phyloP scores from a whole-genome alignment of 2,888 invertebrate species.

The Biston stratarius region DNA sequence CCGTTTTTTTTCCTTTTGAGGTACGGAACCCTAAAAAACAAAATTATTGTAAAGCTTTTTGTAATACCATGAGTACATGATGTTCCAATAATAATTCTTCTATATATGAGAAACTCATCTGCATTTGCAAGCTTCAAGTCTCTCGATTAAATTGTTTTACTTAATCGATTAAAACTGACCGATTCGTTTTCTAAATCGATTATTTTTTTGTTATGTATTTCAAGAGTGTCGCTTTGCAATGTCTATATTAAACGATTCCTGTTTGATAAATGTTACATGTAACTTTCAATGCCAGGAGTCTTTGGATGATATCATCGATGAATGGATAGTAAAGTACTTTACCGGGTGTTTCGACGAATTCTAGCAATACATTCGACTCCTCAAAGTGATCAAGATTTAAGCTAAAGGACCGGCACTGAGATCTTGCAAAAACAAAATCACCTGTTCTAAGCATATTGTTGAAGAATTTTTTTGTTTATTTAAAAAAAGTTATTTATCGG shows the following conservation, averaged over 20 bases:
- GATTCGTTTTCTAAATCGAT: slow-evolving; percentile 71
- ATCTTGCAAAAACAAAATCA: no score
- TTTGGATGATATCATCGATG: slow-evolving; percentile 14
- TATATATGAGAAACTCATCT: slow-evolving; percentile 68
- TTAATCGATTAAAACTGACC: slow-evolving; percentile 79
- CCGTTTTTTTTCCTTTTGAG: no score
- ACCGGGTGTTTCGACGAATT: no score
- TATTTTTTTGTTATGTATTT: slow-evolving; percentile 68
- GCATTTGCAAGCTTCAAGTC: slow-evolving; percentile 68
- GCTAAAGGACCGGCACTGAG: no score
- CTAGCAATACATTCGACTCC: no score
- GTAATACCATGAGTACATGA: neutral
- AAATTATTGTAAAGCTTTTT: no score
- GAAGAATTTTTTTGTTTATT: no score
- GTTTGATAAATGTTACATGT: slow-evolving; percentile 32
- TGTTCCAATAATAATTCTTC: slow-evolving; percentile 42
- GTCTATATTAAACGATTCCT: slow-evolving; percentile 68
- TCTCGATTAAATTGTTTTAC: slow-evolving; percentile 79
- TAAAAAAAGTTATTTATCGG: no score
- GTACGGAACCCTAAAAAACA: no score
- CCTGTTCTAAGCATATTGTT: no score
- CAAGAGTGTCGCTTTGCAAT: slow-evolving; percentile 67
- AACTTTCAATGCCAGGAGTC: slow-evolving; percentile 26
- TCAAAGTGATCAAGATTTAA: no score
- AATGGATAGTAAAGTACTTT: neutral